These are phyloP conservation scores for Chorisops tibialis DNA, from an alignment of 2,888 invertebrate genomes.

Conservation along the genomic window DNA sequence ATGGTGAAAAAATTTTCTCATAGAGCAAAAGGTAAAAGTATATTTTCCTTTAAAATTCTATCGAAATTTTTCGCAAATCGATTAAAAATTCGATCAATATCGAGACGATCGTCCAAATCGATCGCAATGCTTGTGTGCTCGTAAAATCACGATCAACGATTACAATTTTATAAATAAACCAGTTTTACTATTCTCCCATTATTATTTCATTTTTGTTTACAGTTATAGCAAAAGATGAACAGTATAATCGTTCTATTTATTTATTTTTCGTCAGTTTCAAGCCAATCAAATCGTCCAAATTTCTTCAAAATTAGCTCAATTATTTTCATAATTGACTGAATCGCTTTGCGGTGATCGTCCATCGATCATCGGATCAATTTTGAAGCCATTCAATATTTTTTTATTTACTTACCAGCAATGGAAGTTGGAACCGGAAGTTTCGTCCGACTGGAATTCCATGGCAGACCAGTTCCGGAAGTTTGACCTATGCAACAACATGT, in stretches of 20 bases:
- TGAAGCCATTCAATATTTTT: not conserved
- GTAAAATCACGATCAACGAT: too few species aligned
- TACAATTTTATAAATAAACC: too few species aligned
- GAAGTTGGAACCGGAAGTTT: slow-evolving; percentile 23
- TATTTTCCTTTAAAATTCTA: not conserved
- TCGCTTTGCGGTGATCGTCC: too few species aligned
- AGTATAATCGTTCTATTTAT: too few species aligned
- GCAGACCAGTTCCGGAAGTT: slow-evolving; percentile 24
- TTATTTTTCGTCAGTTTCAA: too few species aligned
- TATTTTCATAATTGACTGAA: too few species aligned
- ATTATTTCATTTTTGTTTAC: not conserved
- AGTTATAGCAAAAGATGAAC: not conserved
- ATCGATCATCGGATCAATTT: too few species aligned
- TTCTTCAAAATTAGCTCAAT: too few species aligned
- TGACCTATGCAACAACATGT: slow-evolving; percentile 33
- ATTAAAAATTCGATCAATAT: not conserved
- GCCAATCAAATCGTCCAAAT: too few species aligned
- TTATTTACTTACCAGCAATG: not conserved
- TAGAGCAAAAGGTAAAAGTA: not conserved
- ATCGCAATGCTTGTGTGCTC: not conserved
- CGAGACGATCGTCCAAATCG: not conserved
- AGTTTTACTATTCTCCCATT: too few species aligned
- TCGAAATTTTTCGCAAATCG: not conserved
- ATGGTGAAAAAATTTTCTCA: not conserved
- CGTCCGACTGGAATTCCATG: slow-evolving; percentile 27